Base-by-base conservation (phyloP, 2,113 vertebrate species). In the Megalops atlanticus region DNA sequence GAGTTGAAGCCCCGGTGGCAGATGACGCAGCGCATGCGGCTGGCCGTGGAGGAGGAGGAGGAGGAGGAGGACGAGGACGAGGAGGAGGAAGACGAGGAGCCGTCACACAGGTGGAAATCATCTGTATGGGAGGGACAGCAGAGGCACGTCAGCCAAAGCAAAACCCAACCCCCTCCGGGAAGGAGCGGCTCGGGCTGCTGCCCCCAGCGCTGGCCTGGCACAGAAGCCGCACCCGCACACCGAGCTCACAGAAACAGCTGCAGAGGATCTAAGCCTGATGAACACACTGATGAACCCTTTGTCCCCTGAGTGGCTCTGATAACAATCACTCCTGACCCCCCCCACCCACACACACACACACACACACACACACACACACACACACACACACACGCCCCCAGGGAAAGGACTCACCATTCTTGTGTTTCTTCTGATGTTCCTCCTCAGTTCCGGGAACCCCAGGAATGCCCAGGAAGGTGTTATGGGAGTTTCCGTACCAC, bases 401-500 rank as follows among this genome's bases (percentile, higher is more conserved):
- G 70, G 43, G 39, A 80, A n/a, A 24, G 12, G 83, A 92, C 85
- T 92, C 85, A 99, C 98, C 98, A 0, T 85, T 95, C 81, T 99
- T 99, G 86, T 76, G 96, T 89, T 98, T 99, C 87, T 99, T 99
- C 89, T 92, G 95, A 40, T 92, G 93, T 49, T 99, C 98, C 0
- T 99, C 98, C 41, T 99, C 97, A 15, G 94, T 92, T 31, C 97
- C 98, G 0, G 97, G 96, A 16, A 99, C 97, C 0, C 98, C 98
- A 0, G 98, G 98, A 58, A 99, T 99, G 18, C 98, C 98, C 85
- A 99, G 91, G 87, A 99, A 99, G 12, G 95, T 99, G 89, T 96
- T 99, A 83, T 98, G 97, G 0, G 97, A 97, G 88, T 98, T 98
- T 54, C 97, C 95, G 0, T 99, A 99, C 98, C 98, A 99, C 41